Base-by-base conservation (phyloP, 1,140 invertebrate genomes). In the Formica exsecta region DNA sequence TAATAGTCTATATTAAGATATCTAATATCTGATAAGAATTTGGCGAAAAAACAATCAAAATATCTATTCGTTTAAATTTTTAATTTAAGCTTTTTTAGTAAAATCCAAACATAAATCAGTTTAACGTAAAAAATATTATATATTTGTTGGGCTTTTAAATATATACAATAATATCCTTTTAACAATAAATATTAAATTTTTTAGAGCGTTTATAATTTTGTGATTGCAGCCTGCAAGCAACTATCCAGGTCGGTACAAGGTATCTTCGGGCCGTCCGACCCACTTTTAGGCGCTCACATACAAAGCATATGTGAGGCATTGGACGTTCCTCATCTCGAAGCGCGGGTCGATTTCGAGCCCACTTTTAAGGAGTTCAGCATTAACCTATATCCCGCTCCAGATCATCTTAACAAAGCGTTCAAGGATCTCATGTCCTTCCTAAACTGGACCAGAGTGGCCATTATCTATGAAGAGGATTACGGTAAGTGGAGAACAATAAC, bases 381-480 rank as follows among this genome's bases (percentile, higher is more conserved):
- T 81, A 99, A 98, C 95, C 96, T 99, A 48, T 97, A 98, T 95
- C 98, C 98, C 0, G 97, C 98, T 22, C 97, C 98, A 89, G 96
- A 97, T 80, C 96, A 98, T 76, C 96, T 99, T 89, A 98, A 98
- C 93, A 95, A 96, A 70, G 98, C 98, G 0, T 98, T 98, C 94
- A 96, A 97, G 79, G 98, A 99, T 92, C 96, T 99, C 64, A 98
- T 99, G 95, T 95, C 96, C 32, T 98, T 98, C 93, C 96, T 99
- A 44, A 98, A 99, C 93, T 99, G 98, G 98, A 98, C 98, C 8
- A 97, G 97, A 95, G 98, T 99, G 88, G 98, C 98, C 0, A 98
- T 99, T 86, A 97, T 99, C 48, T 99, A 99, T 92, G 98, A 99
- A 94, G 98, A 98, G 92, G 97, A 98, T 93, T 97, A 97, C 89